phyloP scores from a whole-genome alignment of 2,797 vertebrate genomes.

The Etheostoma nigrum region DNA sequence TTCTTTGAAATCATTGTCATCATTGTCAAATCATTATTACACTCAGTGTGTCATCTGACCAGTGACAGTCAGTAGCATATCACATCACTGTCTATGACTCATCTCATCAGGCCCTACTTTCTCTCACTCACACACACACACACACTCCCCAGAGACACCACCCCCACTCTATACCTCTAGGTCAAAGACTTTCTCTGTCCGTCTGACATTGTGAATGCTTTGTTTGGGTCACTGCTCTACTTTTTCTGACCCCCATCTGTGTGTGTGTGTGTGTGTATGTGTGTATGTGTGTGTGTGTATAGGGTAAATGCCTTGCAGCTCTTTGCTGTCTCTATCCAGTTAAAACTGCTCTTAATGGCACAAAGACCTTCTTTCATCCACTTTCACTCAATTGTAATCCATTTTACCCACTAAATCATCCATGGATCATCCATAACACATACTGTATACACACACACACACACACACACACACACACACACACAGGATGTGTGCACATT shows the following conservation, averaged over 20 bases:
- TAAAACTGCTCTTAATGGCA: constrained; percentile 74
- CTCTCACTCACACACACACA: constrained; percentile 29
- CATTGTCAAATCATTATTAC: too few relatives aligned
- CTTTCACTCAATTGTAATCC: constrained; percentile 75
- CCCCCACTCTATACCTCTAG: constrained; percentile 31
- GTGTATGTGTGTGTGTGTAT: constrained; percentile 44
- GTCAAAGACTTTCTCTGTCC: constrained; percentile 74
- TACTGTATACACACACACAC: constrained; percentile 40
- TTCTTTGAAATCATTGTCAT: constrained; percentile 7
- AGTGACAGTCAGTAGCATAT: constrained; percentile 58
- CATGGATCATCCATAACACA: constrained; percentile 64
- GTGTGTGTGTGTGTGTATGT: constrained; percentile 20
- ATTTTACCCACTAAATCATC: constrained; percentile 69
- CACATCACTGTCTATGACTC: constrained; percentile 66
- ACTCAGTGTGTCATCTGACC: constrained; percentile 54
- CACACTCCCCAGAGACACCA: constrained; percentile 14
- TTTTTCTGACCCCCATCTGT: constrained; percentile 47
- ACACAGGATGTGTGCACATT: constrained; percentile 12
- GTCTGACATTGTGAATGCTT: constrained; percentile 61
- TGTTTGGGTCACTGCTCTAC: constrained; percentile 62
- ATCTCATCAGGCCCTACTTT: constrained; percentile 41
- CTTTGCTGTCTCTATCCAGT: constrained; percentile 62
- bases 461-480: constrained; percentile 22
- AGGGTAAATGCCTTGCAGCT: constrained; percentile 59
- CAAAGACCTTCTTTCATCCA: constrained; percentile 77